Evolutionary conservation across 1,140 invertebrate species (phyloP), one percentile per base, ranked within the genome.

Genomic region (Riptortus pedestris): DNA sequence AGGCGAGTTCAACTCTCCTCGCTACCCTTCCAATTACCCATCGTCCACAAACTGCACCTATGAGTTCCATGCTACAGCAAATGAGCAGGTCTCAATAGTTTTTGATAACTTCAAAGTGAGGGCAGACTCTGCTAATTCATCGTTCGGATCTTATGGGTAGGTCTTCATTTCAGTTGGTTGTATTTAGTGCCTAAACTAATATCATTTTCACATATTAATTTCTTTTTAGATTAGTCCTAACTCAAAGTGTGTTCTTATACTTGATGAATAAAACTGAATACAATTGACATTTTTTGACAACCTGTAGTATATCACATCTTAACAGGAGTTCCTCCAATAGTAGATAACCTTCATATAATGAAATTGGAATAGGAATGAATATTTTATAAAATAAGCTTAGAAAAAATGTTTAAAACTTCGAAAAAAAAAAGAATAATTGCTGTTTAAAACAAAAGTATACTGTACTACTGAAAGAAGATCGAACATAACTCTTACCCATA

Each of bases 11-110:
- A 97, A 97, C 75, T 96, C 93, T 18, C 95, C 95, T 12, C 83
- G 93, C 47, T 92, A 96, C 81, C 94, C 94, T 70, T 87, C 88
- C 71, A 94, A 93, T 77, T 97, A 97, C 80, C 93, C 93, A 57
- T 91, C 89, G 70, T 86, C 87, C 71, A 92, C 88, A 28, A 91
- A 90, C 77, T 98, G 95, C 79, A 90, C 87, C 48, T 98, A 94
- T 77, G 81, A 87, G 68, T 93, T 97, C 75, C 73, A 85, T 66
- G 85, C 88, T 57, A 85, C 85, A 65, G 85, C 86, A 29, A 88
- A 91, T 72, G 91, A 96, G 74, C 92, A 95, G 76, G 89, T 95
- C 69, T 88, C 87, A 58, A 80, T 96, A 62, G 87, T 93, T 33
- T 96, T 96, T 72, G 91, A 94, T 75, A 87, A 91, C 72, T 96